A percentile compares a stretch with the other conserved stretches of the same genome.
Conservation (phyloP, 1,140 invertebrate species). For the Gerris buenoi region DNA sequence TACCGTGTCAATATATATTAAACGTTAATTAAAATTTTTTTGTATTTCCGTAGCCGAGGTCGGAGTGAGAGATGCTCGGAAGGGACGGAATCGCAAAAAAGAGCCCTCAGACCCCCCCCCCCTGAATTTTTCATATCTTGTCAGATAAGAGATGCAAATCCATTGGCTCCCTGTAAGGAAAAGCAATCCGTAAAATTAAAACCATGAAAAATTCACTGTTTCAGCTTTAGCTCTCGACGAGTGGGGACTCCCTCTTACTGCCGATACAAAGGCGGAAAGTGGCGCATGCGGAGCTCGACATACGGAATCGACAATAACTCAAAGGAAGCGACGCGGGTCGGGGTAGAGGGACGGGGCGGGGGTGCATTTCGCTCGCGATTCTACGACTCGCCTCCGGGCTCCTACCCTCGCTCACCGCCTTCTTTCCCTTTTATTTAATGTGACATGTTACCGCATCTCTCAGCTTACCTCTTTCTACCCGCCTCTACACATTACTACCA, state of each 20-base stretch:
- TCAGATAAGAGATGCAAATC: slow-evolving; percentile 8
- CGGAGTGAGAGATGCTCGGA: not conserved
- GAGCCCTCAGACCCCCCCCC: not conserved
- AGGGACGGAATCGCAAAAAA: not conserved
- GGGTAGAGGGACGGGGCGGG: too few relatives aligned
- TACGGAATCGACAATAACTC: slow-evolving; percentile 7
- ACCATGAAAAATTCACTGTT: slow-evolving; percentile 7
- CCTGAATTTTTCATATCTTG: slow-evolving; percentile 8
- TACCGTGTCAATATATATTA: too few relatives aligned
- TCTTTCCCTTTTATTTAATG: slow-evolving; percentile 5
- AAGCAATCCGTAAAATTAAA: slow-evolving; percentile 11
- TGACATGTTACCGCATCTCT: not conserved
- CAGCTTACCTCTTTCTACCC: not conserved
- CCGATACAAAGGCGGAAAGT: not conserved
- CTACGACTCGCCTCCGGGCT: not conserved
- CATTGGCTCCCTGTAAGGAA: slow-evolving; percentile 7
- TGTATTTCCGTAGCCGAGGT: too few relatives aligned
- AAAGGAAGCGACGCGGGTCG: not conserved
- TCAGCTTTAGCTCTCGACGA: not conserved
- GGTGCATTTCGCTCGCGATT: not conserved
- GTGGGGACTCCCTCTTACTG: too few relatives aligned
- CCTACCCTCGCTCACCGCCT: not conserved
- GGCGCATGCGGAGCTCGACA: not conserved
- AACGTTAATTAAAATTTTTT: too few relatives aligned
- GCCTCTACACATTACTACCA: not conserved